Percentiles rank a stretch among this genome's conserved stretches.
These are phyloP conservation scores for Hemicordylus capensis DNA, from an alignment of 2,113 vertebrate genomes.

Conservation along the genomic window DNA sequence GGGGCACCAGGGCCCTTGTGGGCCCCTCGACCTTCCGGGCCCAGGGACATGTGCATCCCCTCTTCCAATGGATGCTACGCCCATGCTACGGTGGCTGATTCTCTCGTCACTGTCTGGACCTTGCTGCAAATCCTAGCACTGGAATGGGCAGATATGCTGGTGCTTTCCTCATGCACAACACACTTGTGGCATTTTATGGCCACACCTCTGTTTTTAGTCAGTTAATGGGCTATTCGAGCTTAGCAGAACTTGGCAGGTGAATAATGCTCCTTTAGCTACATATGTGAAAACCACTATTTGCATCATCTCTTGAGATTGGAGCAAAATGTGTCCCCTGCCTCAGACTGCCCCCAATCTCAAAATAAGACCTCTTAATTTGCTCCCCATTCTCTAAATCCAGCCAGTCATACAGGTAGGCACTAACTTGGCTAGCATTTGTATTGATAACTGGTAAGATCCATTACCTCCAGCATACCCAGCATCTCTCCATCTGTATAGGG, in stretches of 20 bases:
- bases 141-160: neutral
- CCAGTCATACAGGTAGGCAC: neutral
- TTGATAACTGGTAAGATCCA: neutral
- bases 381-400: neutral
- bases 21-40: no score
- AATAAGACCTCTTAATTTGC: neutral
- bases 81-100: neutral
- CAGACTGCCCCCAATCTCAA: neutral
- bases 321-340: neutral
- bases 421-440: neutral
- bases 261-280: neutral
- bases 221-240: neutral
- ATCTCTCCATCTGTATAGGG: neutral
- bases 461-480: neutral
- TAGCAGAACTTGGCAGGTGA: neutral
- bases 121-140: neutral
- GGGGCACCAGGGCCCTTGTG: no score
- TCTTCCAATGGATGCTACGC: no score
- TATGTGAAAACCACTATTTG: neutral
- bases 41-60: no score
- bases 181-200: neutral
- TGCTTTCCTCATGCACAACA: neutral
- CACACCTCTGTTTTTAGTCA: neutral
- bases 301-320: neutral
- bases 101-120: no score